phyloP scores from a whole-genome alignment of 2,797 vertebrate genomes.

The Falco biarmicus region DNA sequence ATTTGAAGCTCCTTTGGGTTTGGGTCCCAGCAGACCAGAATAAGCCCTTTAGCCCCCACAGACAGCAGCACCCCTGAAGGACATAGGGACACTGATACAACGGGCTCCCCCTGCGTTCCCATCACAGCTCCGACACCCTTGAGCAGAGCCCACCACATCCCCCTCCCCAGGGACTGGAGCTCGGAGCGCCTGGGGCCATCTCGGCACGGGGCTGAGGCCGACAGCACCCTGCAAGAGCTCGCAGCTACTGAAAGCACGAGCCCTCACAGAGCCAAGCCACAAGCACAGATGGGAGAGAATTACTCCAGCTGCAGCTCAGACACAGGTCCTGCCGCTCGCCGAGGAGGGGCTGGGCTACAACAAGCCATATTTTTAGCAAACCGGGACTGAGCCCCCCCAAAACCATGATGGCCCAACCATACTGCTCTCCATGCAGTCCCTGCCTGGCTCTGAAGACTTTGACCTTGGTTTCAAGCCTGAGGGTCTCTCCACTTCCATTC shows the following conservation, averaged over 20 bases:
- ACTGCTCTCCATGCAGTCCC: neutral
- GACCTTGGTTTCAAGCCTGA: neutral
- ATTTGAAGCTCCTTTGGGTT: neutral
- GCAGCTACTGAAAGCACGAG: neutral
- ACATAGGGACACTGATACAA: neutral
- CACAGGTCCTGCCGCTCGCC: neutral
- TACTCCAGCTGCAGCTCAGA: neutral
- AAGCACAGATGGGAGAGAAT: neutral
- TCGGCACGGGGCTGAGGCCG: accelerated
- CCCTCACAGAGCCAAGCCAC: neutral
- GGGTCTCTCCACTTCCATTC: neutral
- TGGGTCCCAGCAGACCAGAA: neutral
- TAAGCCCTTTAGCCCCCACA: neutral
- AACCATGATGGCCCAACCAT: accelerated
- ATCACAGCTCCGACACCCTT: neutral
- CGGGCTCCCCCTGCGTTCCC: neutral
- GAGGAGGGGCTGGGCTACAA: accelerated
- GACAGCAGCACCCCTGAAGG: neutral
- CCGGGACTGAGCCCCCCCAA: neutral
- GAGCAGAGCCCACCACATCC: neutral
- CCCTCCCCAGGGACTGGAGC: too few species aligned
- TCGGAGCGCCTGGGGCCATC: accelerated
- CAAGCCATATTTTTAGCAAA: neutral
- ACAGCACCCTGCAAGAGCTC: accelerated
- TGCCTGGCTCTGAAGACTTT: neutral